Base-by-base conservation (phyloP, 2,113 vertebrate genomes). In the Miniopterus natalensis region DNA sequence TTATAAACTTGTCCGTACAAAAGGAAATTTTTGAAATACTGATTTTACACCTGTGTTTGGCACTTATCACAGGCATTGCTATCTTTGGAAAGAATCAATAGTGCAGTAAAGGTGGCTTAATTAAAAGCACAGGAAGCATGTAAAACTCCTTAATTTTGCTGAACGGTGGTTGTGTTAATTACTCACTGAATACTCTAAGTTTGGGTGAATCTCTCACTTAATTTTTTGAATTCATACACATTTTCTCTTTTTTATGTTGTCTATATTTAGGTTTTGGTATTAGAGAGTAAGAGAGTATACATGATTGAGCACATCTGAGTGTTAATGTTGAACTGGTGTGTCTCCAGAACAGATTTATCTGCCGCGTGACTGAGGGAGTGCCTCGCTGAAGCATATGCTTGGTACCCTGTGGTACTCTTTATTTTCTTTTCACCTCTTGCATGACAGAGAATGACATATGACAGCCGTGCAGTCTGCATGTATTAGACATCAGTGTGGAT, bases 401-500 rank as follows among this genome's bases (percentile, higher is more conserved):
- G 9, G 31, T 92, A 95, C 59, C 71, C 92, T 78, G 0, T 77
- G 92, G 92, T 86, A 94, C 49, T 81, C 77, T 95, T 93, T 87
- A 87, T 97, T 95, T 97, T 93, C 90, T 96, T 81, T 90, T 95
- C 73, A 49, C 87, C 85, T 95, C 84, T 84, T 95, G 85, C 90
- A 63, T 91, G 97, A 96, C 96, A 94, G 85, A 96, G 95, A 97
- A 94, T 92, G 97, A 96, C 97, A 96, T 94, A 79, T 91, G 97
- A 96, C 96, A 96, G 92, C 94, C 92, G n/a, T 84, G 85, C 57
- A 49, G 91, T 81, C 94, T 91, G 94, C 94, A 86, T 95, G 81
- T 51, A 97, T 95, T 94, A 95, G 96, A 96, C 92, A 97, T 96
- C 96, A 95, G 0, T 96, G 90, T 96, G 96, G 97, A 96, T 98